Evolutionary conservation across 2,797 vertebrate genomes (phyloP), one percentile per base, ranked within the genome.

Genomic region (Neomorphus geoffroyi): DNA sequence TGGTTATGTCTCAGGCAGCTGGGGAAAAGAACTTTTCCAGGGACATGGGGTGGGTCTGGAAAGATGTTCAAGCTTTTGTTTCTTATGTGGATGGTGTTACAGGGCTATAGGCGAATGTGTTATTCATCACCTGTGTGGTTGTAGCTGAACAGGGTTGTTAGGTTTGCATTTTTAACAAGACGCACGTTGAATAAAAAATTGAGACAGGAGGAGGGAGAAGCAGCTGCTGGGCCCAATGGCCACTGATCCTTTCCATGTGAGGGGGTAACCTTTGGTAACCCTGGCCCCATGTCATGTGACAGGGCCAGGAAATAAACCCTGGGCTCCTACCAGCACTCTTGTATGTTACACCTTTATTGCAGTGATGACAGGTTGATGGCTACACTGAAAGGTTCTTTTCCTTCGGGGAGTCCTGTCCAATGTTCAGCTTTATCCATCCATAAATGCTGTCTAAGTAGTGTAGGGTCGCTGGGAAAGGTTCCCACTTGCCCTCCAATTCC

Each of bases 281-380:
- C 80, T 79, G 94, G 85, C 82, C 65, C 66, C 64, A 41, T 91
- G 94, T 94, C 90, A 96, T 93, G 90, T 94, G 93, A 90, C 78
- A 87, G 75, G 82, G 86, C 83, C 89, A 90, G 94, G 95, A 96
- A 97, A 96, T 94, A 96, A 95, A 96, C 92, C 77, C 92, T 27
- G 53, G 77, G 93, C 93, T 96, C 92, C 90, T 94, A 94, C 83
- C 89, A 93, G 91, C 84, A 65, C 94, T 94, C 95, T 91, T 90
- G 83, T 67, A 90, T 91, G 93, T 96, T 95, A 97, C 92, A 94
- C 93, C 96, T 97, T 97, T 96, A 97, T 96, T 94, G 78, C 92
- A 80, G 94, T 94, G 97, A 97, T 98, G 97, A 98, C 97, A 98
- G 97, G 97, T 98, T 98, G 97, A 97, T 91, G 96, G 92, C 95